phyloP scores from a whole-genome alignment of 2,888 invertebrate species.

The Drosophila koepferae region DNA sequence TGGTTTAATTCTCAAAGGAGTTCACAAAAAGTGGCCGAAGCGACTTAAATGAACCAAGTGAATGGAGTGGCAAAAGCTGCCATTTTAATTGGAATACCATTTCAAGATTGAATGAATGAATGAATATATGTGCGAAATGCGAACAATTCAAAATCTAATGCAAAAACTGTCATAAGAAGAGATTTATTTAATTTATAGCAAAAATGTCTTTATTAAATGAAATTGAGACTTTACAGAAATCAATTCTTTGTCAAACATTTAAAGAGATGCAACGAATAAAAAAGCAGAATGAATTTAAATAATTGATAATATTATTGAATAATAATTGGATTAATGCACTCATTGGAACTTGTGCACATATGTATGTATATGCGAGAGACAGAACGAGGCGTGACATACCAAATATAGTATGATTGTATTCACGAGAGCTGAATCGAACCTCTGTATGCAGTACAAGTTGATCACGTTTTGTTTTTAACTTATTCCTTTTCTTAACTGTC shows the following conservation, averaged over 20 bases:
- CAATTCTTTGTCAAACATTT: not conserved
- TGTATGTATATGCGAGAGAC: no score
- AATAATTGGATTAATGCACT: no score
- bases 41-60: slow-evolving; percentile 10
- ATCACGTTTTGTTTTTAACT: no score
- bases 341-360: no score
- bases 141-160: slow-evolving; percentile 26
- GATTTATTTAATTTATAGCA: not conserved
- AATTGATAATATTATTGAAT: no score
- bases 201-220: not conserved
- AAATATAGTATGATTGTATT: no score
- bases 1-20: slow-evolving; percentile 42
- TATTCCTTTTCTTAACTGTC: no score
- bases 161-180: slow-evolving; percentile 12
- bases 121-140: slow-evolving; percentile 11
- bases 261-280: no score
- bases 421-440: no score
- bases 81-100: slow-evolving; percentile 53
- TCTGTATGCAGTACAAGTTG: no score
- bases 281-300: no score
- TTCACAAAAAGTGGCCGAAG: slow-evolving; percentile 3
- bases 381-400: no score
- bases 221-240: not conserved
- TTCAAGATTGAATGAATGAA: slow-evolving; percentile 17
- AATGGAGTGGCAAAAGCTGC: slow-evolving; percentile 10